Base-by-base conservation (phyloP, 2,888 invertebrate genomes). In the Criorhina ranunculi region DNA sequence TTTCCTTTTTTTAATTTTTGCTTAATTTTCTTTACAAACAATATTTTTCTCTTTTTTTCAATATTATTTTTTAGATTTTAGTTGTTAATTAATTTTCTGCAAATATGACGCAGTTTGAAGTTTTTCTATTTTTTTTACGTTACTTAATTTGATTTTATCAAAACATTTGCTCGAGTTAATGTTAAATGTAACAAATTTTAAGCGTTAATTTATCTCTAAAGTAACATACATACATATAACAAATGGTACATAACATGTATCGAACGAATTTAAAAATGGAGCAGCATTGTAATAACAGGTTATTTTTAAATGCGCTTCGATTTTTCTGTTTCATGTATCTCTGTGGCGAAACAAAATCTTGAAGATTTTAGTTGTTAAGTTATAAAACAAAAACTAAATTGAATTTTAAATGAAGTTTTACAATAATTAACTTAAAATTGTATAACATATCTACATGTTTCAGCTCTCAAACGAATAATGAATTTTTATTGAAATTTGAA, bases 101-200 rank as follows among this genome's bases (percentile, higher is more conserved):
- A 31, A 46, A 0, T 49, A 66, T 72, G 64, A 67, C 73, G 78
- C 79, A 78, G 67, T 73, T 69, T 83, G 80, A 80, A 85, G 70
- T 85, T 80, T 42, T 60, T 46, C 24, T 53, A 66, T 64, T 66
- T 60, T 53, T 33, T 62, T 72, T 64, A 53, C 12, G 12, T 60
- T 49, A 42, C 17, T 51, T 31, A 35, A 51, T 64, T 72, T 79
- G 64, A 35, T 75, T 69, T 73, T 57, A 33, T 8, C 4, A 35
- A 37, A 42, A 29, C 80, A 80, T 85, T 76, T 80, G 60, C 75
- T 70, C 70, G 59, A 55, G 70, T 86, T 72, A 81, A 67, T 86
- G 81, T 86, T 85, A 85, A 70, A 80, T 85, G 85, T 83, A 62
- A 83, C 70, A 78, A 83, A 78, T 53, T 55, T 57, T 85, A 19